These are phyloP conservation scores for Alces alces DNA, from an alignment of 2,113 vertebrate genomes.

Conservation along the genomic window DNA sequence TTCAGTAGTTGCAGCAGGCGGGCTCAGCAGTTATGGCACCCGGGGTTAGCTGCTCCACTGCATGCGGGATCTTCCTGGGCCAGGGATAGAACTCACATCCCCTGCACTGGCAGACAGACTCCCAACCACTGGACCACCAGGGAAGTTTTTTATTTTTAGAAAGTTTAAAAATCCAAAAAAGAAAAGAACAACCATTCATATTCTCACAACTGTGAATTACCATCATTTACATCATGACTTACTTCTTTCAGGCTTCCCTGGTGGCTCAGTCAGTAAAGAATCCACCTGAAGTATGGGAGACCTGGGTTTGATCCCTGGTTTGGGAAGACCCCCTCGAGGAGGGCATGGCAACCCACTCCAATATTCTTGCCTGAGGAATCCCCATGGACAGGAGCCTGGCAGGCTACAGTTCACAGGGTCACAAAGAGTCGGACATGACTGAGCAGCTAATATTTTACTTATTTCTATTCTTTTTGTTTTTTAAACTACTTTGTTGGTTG, in stretches of 20 bases:
- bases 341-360: background rate
- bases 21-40: background rate
- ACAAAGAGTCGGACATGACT: background rate
- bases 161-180: background rate
- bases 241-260: background rate
- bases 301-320: background rate
- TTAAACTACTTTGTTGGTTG: background rate
- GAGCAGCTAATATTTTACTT: background rate
- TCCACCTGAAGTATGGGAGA: background rate
- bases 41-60: background rate
- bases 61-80: background rate
- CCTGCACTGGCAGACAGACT: background rate
- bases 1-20: background rate
- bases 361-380: background rate
- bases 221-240: background rate
- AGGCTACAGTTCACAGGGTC: background rate
- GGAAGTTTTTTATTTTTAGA: background rate
- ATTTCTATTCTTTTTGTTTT: background rate
- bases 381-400: background rate
- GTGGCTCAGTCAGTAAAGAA: background rate
- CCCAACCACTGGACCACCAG: background rate
- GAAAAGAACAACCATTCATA: background rate
- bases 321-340: background rate
- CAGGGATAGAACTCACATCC: background rate
- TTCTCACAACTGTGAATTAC: background rate